Evolutionary conservation across 2,888 invertebrate genomes (phyloP).

Genomic region (Eustalomyia histrio): DNA sequence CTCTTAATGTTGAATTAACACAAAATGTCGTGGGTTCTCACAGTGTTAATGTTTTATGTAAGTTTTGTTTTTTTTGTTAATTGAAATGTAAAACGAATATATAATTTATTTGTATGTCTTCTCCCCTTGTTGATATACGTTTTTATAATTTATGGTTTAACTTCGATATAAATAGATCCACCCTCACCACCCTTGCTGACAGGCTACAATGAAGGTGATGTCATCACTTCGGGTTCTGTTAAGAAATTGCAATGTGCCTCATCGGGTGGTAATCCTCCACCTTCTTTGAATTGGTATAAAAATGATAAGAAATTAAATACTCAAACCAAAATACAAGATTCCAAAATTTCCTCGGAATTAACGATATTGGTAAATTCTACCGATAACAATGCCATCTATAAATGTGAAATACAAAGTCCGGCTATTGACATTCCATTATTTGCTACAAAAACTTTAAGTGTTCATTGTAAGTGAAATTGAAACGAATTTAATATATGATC

Average conservation of each 20-base stretch:
- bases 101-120: slow-evolving; percentile 33
- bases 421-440: slow-evolving; percentile 77
- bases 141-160: neutral
- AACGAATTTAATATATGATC: neutral
- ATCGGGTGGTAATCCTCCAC: slow-evolving; percentile 75
- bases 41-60: slow-evolving; percentile 76
- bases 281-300: slow-evolving; percentile 74
- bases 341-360: slow-evolving; percentile 74
- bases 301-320: slow-evolving; percentile 76
- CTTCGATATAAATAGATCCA: slow-evolving; percentile 69
- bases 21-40: slow-evolving; percentile 77
- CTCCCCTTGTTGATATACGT: slow-evolving; percentile 14
- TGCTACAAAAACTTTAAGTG: slow-evolving; percentile 74
- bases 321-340: slow-evolving; percentile 72
- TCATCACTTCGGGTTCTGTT: slow-evolving; percentile 75
- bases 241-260: slow-evolving; percentile 75
- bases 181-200: slow-evolving; percentile 74
- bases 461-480: slow-evolving; percentile 74
- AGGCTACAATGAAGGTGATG: slow-evolving; percentile 76
- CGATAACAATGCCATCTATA: slow-evolving; percentile 77
- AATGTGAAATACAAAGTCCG: slow-evolving; percentile 76
- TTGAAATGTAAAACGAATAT: slow-evolving; percentile 48
- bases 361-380: slow-evolving; percentile 76
- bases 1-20: slow-evolving; percentile 75
- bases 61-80: slow-evolving; percentile 65